phyloP scores from a whole-genome alignment of 2,797 vertebrate species.

The Macropodus opercularis region DNA sequence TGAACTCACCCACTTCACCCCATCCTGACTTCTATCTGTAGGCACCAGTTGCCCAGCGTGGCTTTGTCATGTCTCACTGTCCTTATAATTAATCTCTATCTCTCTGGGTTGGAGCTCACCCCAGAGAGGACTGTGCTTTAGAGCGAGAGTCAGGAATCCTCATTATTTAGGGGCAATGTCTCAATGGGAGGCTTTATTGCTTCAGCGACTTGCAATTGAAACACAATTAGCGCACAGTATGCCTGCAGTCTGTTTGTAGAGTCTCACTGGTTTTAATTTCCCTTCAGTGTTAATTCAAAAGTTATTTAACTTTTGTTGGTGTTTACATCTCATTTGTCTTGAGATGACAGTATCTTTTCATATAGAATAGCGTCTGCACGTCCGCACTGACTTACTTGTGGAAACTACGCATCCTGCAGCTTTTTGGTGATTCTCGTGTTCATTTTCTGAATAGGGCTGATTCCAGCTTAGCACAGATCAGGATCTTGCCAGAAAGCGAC shows the following conservation, averaged over 20 bases:
- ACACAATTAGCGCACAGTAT: conserved; percentile 71
- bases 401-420: not conserved
- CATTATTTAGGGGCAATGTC: conserved; percentile 61
- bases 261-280: conserved; percentile 70
- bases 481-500: conserved; percentile 1
- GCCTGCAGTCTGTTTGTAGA: conserved; percentile 75
- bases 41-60: not conserved
- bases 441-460: not conserved
- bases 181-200: conserved; percentile 68
- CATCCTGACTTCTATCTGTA: conserved; percentile 4
- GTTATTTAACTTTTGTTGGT: conserved; percentile 65
- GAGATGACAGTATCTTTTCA: no score
- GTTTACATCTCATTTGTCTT: conserved; percentile 16
- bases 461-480: not conserved
- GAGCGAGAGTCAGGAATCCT: conserved; percentile 41
- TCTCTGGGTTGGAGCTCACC: conserved; percentile 6
- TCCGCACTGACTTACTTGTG: not conserved
- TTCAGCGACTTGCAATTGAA: conserved; percentile 71
- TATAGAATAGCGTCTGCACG: no score
- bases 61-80: conserved; percentile 1
- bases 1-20: not conserved
- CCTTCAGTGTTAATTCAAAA: conserved; percentile 59
- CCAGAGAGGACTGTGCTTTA: conserved; percentile 36
- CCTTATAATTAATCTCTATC: conserved; percentile 3
- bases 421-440: no score